Evolutionary conservation across 2,888 invertebrate species (phyloP).

Genomic region (Hartigia nigra): DNA sequence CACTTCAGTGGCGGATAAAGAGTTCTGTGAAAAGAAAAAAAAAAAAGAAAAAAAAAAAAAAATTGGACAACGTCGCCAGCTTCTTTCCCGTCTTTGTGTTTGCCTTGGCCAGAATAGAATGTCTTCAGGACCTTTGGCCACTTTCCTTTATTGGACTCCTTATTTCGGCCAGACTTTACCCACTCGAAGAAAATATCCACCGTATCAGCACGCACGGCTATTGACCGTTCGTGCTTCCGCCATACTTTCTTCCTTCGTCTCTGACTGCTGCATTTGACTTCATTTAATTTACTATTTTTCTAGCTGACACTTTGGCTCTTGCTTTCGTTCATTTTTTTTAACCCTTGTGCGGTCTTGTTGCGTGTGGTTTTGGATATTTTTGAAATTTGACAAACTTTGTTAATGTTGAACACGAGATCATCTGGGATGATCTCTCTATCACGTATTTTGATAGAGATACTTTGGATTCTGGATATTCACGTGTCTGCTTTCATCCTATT

Average conservation of each 20-base stretch:
- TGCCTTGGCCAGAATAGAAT: not conserved
- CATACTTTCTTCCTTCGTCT: constrained; percentile 28
- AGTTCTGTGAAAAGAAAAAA: not conserved
- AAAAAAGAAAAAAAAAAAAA: not conserved
- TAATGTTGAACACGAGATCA: not conserved
- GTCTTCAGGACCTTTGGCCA: constrained; percentile 18
- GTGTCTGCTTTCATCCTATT: not conserved
- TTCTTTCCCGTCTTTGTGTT: not conserved
- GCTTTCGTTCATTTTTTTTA: constrained; percentile 16
- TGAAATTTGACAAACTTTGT: too few species aligned
- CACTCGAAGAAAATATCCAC: constrained; percentile 55
- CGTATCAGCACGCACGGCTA: constrained; percentile 60
- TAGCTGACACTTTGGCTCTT: constrained; percentile 22
- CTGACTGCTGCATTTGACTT: constrained; percentile 24
- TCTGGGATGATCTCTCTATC: not conserved
- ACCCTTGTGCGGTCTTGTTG: not conserved
- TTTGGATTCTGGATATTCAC: not conserved
- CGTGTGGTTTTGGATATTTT: not conserved
- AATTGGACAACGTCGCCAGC: not conserved
- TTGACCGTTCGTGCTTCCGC: constrained; percentile 43
- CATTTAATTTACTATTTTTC: constrained; percentile 16
- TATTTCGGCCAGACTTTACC: constrained; percentile 54
- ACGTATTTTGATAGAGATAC: not conserved
- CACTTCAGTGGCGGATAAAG: constrained; percentile 12
- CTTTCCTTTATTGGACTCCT: constrained; percentile 54